phyloP scores from a whole-genome alignment of 2,888 invertebrate genomes.

The Ditula angustiorana region DNA sequence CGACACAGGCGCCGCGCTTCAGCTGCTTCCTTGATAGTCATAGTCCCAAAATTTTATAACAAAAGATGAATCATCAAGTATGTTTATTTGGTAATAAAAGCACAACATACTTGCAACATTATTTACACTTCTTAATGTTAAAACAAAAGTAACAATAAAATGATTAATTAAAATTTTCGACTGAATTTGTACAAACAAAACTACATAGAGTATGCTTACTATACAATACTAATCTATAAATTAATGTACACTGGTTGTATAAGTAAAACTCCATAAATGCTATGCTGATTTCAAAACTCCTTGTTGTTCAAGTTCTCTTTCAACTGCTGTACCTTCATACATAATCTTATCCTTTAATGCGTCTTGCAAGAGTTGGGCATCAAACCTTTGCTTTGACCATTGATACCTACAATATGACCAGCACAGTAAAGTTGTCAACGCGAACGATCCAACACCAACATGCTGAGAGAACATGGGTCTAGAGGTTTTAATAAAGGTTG shows the following conservation, averaged over 20 bases:
- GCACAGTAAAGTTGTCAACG: constrained; percentile 87
- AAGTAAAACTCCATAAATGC: not conserved
- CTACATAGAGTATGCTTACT: constrained; percentile 17
- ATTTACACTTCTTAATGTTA: no score
- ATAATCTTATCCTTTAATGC: constrained; percentile 86
- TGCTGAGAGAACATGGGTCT: constrained; percentile 87
- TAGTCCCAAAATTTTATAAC: not conserved
- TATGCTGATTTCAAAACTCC: constrained; percentile 73
- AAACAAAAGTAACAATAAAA: not conserved
- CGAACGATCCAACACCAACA: constrained; percentile 88
- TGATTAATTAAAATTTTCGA: constrained; percentile 1
- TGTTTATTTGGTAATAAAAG: no score
- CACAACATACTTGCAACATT: no score
- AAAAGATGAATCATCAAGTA: not conserved
- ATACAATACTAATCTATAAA: constrained; percentile 25
- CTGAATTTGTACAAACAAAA: not conserved
- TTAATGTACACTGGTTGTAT: constrained; percentile 6
- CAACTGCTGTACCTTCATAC: constrained; percentile 87
- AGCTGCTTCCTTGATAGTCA: not conserved
- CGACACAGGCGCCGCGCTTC: no score
- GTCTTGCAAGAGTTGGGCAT: constrained; percentile 86
- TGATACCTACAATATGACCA: constrained; percentile 90
- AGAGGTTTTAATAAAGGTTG: constrained; percentile 91
- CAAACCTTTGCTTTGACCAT: constrained; percentile 88
- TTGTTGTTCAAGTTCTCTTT: constrained; percentile 75